Evolutionary conservation across 2,113 vertebrate genomes (phyloP), one percentile per base, ranked within the genome.

Genomic region (Physeter macrocephalus): DNA sequence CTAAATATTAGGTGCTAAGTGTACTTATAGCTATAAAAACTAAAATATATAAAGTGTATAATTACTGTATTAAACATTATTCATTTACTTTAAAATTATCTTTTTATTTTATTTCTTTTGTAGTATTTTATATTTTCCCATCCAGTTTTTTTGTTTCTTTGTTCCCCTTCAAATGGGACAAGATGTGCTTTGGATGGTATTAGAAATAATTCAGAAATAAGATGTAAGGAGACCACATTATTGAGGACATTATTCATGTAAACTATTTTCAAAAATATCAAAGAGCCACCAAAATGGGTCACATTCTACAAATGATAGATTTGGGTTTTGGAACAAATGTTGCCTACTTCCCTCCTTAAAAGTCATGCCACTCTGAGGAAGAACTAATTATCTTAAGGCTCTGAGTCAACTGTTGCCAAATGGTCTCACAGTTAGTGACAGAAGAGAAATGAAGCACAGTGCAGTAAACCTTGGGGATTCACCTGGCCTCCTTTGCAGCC

Each of bases 351-450:
- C 52, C 72, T 91, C 93, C 71, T 90, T 97, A 93, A 93, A 95
- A 90, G 96, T 92, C 97, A 93, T 86, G 57, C 96, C 96, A 98
- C 96, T 98, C 96, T 98, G 98, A 98, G 98, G 87, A 98, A 98
- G 97, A 98, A 97, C 98, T 99, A 99, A 99, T 99, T 99, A 99
- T 98, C 98, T 98, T 95, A 97, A 98, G 97, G 93, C 95, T 97
- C 97, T 89, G 97, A 97, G 97, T 96, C 97, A 98, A 97, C 97
- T 95, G 67, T 92, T 98, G 98, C 98, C 99, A 99, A 99, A 98
- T 99, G 98, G 98, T 89, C 98, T 98, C 99, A 98, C 99, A 99
- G 99, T 99, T 96, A 98, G 98, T 61, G 62, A 97, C 98, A 94
- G 89, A 98, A 90, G 95, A 97, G 98, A 98, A 99, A 98, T 98